Evolutionary conservation across 2,888 invertebrate species (phyloP).

Genomic region (Amaurobius ferox): DNA sequence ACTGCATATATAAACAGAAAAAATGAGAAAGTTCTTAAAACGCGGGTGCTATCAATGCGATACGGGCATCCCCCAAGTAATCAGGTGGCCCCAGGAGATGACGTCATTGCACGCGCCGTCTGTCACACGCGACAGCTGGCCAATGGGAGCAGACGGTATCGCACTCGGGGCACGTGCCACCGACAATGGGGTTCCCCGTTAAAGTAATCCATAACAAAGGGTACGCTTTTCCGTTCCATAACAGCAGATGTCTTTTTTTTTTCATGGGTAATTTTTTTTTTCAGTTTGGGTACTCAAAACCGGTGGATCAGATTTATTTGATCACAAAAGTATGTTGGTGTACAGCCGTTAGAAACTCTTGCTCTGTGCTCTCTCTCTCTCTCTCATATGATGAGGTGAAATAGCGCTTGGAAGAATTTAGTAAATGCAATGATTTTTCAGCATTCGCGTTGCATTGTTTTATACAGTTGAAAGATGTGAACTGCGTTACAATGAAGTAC

Average conservation of each 20-base stretch:
- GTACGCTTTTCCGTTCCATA: conserved; percentile 64
- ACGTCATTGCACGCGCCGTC: conserved; percentile 67
- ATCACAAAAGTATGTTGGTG: conserved; percentile 33
- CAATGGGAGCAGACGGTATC: conserved; percentile 62
- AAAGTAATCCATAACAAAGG: conserved; percentile 46
- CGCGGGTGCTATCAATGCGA: conserved; percentile 16
- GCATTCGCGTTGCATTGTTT: too few species aligned
- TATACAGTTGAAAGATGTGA: too few species aligned
- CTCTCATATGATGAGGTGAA: too few species aligned
- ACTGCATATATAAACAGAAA: conserved; percentile 16
- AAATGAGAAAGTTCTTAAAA: background rate
- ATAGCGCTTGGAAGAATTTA: too few species aligned
- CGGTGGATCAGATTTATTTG: conserved; percentile 44
- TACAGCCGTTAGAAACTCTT: conserved; percentile 38
- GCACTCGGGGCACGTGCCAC: conserved; percentile 55
- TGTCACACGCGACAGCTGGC: conserved; percentile 65
- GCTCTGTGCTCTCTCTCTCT: too few species aligned
- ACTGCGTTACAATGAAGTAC: too few species aligned
- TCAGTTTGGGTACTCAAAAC: conserved; percentile 5
- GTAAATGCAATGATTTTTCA: too few species aligned
- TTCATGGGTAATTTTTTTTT: background rate
- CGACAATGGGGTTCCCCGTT: conserved; percentile 20
- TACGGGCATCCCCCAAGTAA: conserved; percentile 58
- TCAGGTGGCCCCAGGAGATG: conserved; percentile 58
- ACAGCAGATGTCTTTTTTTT: conserved; percentile 59